Conservation (phyloP, 2,797 vertebrate genomes). For the Sebastiscus albofasciatus region DNA sequence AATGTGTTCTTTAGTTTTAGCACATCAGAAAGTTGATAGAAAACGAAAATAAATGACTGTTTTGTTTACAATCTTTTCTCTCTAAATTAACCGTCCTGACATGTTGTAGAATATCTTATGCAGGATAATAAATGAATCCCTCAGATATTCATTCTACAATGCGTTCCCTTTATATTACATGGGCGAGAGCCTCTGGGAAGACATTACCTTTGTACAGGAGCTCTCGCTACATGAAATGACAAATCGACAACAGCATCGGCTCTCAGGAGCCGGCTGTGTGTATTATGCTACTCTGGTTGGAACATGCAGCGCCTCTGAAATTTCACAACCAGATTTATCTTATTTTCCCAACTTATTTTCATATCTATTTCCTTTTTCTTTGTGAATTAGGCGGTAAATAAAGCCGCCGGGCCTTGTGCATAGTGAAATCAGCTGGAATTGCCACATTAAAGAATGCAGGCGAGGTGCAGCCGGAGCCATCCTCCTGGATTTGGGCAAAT, state of each 20-base stretch:
- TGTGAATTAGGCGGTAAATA: conserved; percentile 98
- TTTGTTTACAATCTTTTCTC: conserved; percentile 48
- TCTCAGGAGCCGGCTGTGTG: conserved; percentile 89
- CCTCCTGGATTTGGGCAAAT: conserved; percentile 99
- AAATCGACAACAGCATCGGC: conserved; percentile 92
- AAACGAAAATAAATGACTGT: conserved; percentile 26
- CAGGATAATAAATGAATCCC: conserved; percentile 68
- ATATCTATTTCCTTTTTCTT: conserved; percentile 97
- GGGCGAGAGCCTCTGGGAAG: conserved; percentile 88
- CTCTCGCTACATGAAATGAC: conserved; percentile 93
- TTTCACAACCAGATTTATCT: conserved; percentile 92
- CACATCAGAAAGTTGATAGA: conserved; percentile 33
- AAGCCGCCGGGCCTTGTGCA: conserved; percentile 84
- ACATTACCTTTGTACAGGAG: conserved; percentile 93
- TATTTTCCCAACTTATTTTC: conserved; percentile 95
- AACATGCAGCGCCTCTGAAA: conserved; percentile 83
- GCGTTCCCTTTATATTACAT: conserved; percentile 64
- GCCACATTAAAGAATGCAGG: conserved; percentile 95
- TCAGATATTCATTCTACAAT: conserved; percentile 62
- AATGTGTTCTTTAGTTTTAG: not conserved
- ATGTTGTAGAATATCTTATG: conserved; percentile 42
- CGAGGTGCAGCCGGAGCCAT: conserved; percentile 91
- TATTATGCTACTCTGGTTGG: conserved; percentile 86
- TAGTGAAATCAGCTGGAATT: conserved; percentile 90
- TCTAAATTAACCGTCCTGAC: conserved; percentile 48